These are phyloP conservation scores for Turritopsis rubra DNA, from an alignment of 30 jellyfish, hydroid and myxozoan genomes.

Conservation along the genomic window DNA sequence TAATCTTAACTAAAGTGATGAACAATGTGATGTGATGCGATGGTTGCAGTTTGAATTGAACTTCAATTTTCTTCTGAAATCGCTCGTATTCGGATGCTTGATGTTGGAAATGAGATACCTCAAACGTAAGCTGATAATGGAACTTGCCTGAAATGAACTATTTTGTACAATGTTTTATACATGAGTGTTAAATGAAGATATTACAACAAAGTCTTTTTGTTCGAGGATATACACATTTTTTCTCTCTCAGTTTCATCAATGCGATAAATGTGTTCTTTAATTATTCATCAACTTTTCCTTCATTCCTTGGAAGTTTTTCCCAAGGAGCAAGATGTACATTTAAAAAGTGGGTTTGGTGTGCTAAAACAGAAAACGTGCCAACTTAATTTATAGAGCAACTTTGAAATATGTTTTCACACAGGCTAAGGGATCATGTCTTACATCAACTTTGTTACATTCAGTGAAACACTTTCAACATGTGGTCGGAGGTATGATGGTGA, in stretches of 20 bases:
- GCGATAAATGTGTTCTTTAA: background rate
- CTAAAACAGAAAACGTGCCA: too few relatives aligned
- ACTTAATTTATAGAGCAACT: too few relatives aligned
- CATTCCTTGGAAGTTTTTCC: too few relatives aligned
- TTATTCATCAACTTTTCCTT: too few relatives aligned
- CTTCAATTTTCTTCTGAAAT: background rate
- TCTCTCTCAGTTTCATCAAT: background rate
- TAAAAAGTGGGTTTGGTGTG: too few relatives aligned
- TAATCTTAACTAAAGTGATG: background rate
- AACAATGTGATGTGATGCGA: too few relatives aligned
- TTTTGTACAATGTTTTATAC: background rate
- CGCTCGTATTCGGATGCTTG: background rate
- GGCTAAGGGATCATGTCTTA: too few relatives aligned
- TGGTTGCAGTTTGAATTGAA: background rate
- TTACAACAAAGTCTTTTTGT: background rate
- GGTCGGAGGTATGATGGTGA: too few relatives aligned
- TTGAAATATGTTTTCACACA: too few relatives aligned
- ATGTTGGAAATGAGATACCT: background rate
- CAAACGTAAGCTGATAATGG: background rate
- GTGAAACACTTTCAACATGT: too few relatives aligned
- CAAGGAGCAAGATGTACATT: too few relatives aligned
- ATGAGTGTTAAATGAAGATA: background rate
- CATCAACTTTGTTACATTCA: too few relatives aligned
- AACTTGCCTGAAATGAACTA: background rate
- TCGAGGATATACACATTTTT: background rate